A percentile compares a stretch with the other conserved stretches of the same genome.
Conservation (phyloP, 2,797 vertebrate species). For the Limnodromus scolopaceus region DNA sequence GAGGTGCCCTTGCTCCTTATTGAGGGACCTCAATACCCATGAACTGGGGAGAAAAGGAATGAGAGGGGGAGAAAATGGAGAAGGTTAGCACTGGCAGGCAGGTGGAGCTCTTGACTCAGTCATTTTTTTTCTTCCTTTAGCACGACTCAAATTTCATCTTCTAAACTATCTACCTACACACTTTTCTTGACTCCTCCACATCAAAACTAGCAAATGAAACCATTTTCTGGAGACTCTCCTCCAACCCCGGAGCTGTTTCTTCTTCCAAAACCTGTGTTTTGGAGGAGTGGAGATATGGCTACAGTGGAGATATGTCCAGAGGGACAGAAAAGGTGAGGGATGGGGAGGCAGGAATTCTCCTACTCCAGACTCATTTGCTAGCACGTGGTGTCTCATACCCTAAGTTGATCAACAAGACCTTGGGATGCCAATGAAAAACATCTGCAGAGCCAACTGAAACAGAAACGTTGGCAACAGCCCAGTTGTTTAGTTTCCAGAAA, state of each 20-base stretch:
- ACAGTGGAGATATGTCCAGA: not conserved
- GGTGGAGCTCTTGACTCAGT: not conserved
- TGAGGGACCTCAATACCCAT: not conserved
- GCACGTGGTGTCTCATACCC: not conserved
- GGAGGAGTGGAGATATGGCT: no score
- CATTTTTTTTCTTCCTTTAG: not conserved
- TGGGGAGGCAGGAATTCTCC: not conserved
- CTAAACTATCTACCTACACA: rapidly evolving
- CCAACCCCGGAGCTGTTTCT: not conserved
- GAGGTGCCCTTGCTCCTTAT: rapidly evolving
- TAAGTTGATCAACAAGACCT: not conserved
- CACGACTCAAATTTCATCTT: not conserved
- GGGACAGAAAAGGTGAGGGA: not conserved
- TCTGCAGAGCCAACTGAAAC: not conserved
- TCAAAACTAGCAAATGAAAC: not conserved
- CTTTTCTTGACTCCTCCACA: rapidly evolving
- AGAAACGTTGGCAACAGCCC: not conserved
- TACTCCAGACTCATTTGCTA: rapidly evolving
- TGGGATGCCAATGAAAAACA: not conserved
- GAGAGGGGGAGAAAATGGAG: not conserved
- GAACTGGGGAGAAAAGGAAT: not conserved
- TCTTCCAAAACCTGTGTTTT: not conserved
- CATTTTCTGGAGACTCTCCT: not conserved
- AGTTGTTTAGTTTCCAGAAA: not conserved
- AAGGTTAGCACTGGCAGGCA: not conserved